Base-by-base conservation (phyloP, 2,888 invertebrate genomes). In the Melitaea athalia region DNA sequence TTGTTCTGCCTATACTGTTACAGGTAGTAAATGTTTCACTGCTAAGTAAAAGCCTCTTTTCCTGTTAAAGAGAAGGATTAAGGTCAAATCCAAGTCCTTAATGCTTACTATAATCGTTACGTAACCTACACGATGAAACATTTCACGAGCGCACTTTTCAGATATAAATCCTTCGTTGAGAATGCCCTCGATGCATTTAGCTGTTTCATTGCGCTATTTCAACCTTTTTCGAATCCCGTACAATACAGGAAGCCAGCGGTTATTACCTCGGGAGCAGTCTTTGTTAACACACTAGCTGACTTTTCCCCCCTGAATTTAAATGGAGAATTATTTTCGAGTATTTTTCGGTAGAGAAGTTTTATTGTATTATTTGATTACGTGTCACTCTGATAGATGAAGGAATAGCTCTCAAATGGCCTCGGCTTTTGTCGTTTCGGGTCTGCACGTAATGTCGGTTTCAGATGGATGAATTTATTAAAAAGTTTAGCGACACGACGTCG, bases 331-430 rank as follows among this genome's bases (percentile, higher is more conserved):
- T 92, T 91, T 89, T 91, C 85, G 91, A 92, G 91, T 89, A 92
- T 91, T 92, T 92, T 92, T 91, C 85, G 86, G 84, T 79, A 87
- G 85, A 89, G 88, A 91, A 91, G 86, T 91, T 92, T 92, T 91
- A 92, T 92, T 92, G 91, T 92, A 92, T 91, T 92, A 90, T 92
- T 92, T 92, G 92, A 92, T 92, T 92, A 88, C 89, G 83, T 91
- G 92, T 91, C 92, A 90, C 85, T 85, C 86, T 89, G 89, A 91
- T 89, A 89, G 90, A 92, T 92, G 90, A 85, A 88, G 85, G 85
- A 88, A 88, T 83, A 81, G 84, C 84, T 84, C 84, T 81, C 80
- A 89, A 89, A 91, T 83, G 88, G 85, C 86, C 79, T 80, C 82
- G 81, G 83, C 78, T 87, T n/a, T 88, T 89, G 86, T 87, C 83